Evolutionary conservation across 2,113 vertebrate species (phyloP), one percentile per base, ranked within the genome.

Genomic region (Phylloscopus trochilus): DNA sequence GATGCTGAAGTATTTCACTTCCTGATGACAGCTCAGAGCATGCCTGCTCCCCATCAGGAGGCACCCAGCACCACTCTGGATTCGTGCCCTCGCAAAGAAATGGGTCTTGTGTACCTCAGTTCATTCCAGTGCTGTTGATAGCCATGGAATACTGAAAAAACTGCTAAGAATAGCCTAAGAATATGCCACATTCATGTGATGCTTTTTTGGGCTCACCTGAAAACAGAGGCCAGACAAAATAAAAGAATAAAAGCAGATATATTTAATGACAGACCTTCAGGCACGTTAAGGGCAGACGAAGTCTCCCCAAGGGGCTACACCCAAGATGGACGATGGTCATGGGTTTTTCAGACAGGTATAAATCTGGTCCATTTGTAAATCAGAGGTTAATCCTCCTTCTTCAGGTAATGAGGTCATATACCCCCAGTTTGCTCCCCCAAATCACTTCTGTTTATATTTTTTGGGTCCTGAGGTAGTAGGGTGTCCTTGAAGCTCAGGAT

Each of bases 1-100:
- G 64, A 86, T 83, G 41, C 68, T 89, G 69, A 75, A 46, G 28
- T 84, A 87, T 94, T 95, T 95, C 47, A 69, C 35, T 44, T 94
- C 80, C 83, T 64, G 63, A 72, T 85, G 83, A 67, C 35, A 66
- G 18, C 35, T 49, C 39, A 46, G 63, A 75, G 11, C 18, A 20
- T 19, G 5, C 12, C 66, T 2, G 1, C 22, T 62, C 8, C 15
- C 10, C 30, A 24, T 83, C 4, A 23, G n/a, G 44, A 85, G 31
- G 15, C 37, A 85, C 3, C 9, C 52, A 83, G 39, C 52, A 43
- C 21, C 5, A 0, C 20, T 41, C 67, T 52, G 31, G 7, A 83
- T 70, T 5, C 18, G 55, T 44, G 5, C 22, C 23, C 18, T 73
- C 0, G 0, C 31, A 66, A 62, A 77, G 27, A 75, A 64, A 62